phyloP scores from a whole-genome alignment of 2,113 vertebrate species.

The Triplophysa rosa region DNA sequence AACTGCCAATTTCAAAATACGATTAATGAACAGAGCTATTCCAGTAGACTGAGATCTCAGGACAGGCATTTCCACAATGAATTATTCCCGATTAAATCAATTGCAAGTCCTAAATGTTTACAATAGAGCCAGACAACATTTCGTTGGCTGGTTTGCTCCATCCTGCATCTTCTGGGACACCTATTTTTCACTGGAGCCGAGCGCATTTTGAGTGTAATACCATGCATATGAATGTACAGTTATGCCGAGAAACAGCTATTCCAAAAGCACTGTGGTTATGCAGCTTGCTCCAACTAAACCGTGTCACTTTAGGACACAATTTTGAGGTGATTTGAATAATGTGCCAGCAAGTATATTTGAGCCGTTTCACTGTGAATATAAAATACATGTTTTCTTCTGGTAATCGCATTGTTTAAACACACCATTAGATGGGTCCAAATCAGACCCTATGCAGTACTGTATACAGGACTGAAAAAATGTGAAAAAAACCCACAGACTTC shows the following conservation, averaged over 20 bases:
- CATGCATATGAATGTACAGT: slow-evolving; percentile 27
- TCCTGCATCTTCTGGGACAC: background rate
- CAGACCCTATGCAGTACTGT: background rate
- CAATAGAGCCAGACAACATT: slow-evolving; percentile 43
- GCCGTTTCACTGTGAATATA: background rate
- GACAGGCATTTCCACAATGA: slow-evolving; percentile 53
- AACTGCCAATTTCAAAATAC: slow-evolving; percentile 36
- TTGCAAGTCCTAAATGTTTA: slow-evolving; percentile 49
- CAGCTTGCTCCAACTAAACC: slow-evolving; percentile 12
- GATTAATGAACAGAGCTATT: slow-evolving; percentile 50
- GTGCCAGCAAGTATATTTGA: background rate
- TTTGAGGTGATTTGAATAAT: slow-evolving; percentile 9
- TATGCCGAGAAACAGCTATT: slow-evolving; percentile 16
- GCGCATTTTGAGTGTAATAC: background rate
- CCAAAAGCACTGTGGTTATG: background rate
- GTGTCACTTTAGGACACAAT: background rate
- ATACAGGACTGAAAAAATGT: background rate
- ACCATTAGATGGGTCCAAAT: slow-evolving; percentile 3
- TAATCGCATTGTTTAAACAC: background rate
- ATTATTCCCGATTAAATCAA: slow-evolving; percentile 53
- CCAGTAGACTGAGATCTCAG: slow-evolving; percentile 38
- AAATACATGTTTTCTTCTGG: background rate
- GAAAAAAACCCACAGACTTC: background rate
- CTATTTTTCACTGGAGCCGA: slow-evolving; percentile 11
- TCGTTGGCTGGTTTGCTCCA: background rate